Evolutionary conservation across 2,113 vertebrate genomes (phyloP).

Genomic region (Zosterops borbonicus): DNA sequence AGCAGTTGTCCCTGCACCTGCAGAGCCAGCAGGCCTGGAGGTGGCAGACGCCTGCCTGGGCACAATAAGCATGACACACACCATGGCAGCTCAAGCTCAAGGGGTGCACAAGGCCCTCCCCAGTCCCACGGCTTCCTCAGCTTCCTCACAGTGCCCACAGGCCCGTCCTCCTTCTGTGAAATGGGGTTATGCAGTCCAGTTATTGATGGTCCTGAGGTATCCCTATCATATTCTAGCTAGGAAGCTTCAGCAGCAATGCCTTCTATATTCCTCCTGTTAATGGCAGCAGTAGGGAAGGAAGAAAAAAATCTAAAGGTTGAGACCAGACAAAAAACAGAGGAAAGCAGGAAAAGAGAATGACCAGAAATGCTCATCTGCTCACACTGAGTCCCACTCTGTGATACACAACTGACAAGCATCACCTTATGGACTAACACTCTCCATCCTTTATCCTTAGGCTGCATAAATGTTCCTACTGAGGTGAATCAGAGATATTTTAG

Average conservation of each 20-base stretch:
- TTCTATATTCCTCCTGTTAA: not conserved
- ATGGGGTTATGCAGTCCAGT: not conserved
- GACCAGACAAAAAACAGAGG: not conserved
- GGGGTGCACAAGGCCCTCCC: not conserved
- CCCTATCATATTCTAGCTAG: not conserved
- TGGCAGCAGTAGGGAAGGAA: not conserved
- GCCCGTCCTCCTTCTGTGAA: not conserved
- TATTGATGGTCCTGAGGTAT: not conserved
- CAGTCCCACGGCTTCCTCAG: accelerated
- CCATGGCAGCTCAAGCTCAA: accelerated
- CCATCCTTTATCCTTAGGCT: not conserved
- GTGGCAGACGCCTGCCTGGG: accelerated
- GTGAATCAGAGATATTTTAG: not conserved
- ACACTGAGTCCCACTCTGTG: not conserved
- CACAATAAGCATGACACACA: not conserved
- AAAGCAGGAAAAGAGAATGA: not conserved
- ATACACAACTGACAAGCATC: not conserved
- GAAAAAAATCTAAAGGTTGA: not conserved
- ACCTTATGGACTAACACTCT: not conserved
- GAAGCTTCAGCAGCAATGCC: not conserved
- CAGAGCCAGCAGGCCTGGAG: not conserved
- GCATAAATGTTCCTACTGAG: not conserved
- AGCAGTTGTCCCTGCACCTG: not conserved
- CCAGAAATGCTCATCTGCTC: not conserved
- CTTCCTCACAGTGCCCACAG: not conserved